Evolutionary conservation across 2,113 vertebrate species (phyloP), one percentile per base, ranked within the genome.

Genomic region (Takifugu flavidus): DNA sequence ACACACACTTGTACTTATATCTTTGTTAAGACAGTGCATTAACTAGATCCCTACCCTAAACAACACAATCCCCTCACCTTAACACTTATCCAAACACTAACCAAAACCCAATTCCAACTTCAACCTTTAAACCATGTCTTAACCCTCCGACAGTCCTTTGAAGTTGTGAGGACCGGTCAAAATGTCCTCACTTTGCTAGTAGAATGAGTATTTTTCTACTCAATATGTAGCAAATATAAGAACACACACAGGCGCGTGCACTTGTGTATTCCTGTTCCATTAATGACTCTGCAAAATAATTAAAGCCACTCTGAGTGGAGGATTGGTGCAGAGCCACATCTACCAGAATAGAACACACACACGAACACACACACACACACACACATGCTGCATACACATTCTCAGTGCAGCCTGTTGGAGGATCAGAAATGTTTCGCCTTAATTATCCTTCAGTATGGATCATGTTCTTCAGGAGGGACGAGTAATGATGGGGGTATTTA

Each of bases 401-500:
- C 72, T 59, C 70, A 52, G 7, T 79, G 69, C 72, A 80, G 72
- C 73, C 75, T 82, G 77, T 70, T 83, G 59, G 74, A 75, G 78
- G 73, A 88, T 85, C 79, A 68, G 74, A 83, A 86, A 83, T 88
- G 82, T 83, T 80, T 75, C 76, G 69, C 80, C 79, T 85, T 90
- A 84, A 88, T 89, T 89, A 90, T 84, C 85, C 74, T 74, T 76
- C 83, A 73, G 74, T 82, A 77, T 84, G 82, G 82, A 88, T 86
- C 79, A 78, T 84, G 84, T 86, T 86, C 83, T 82, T 81, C 73
- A 82, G 79, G 78, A 79, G 78, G 74, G 66, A 77, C 68, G 58
- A 51, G 82, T 84, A 87, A 89, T 84, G 85, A 83, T 82, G 82
- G 76, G 73, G 76, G 78, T 90, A 88, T 89, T 88, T 89, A 87